Conservation (phyloP, 1,140 invertebrate genomes). For the Drosophila sp. region DNA sequence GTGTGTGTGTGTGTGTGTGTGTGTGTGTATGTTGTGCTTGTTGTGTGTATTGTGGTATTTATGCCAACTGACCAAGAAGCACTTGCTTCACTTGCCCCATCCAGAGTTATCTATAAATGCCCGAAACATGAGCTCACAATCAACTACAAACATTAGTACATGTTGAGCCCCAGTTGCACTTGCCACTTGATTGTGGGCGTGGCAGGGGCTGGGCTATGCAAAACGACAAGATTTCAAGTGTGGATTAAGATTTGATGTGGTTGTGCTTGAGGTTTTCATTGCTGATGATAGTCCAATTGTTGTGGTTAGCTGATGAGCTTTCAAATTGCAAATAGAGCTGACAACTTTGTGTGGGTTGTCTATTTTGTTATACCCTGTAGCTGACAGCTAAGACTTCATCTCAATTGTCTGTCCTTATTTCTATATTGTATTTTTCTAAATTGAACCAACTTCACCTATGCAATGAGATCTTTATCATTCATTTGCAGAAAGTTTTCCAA, state of each 20-base stretch:
- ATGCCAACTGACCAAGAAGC: constrained; percentile 38
- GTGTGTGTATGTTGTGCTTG: constrained; percentile 16
- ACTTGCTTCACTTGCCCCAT: constrained; percentile 25
- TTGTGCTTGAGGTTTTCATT: constrained; percentile 6
- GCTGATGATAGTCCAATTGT: constrained; percentile 22
- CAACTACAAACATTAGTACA: constrained; percentile 12
- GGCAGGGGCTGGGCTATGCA: constrained; percentile 35
- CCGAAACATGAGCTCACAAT: constrained; percentile 50
- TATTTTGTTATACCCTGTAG: neutral
- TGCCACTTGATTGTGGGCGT: neutral
- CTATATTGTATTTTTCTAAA: too few relatives aligned
- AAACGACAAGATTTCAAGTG: constrained; percentile 41
- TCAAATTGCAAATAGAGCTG: neutral
- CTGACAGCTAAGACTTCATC: neutral
- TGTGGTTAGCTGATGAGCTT: constrained; percentile 24
- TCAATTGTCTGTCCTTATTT: neutral
- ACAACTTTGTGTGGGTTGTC: neutral
- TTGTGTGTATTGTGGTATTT: constrained; percentile 24
- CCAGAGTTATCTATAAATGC: constrained; percentile 25
- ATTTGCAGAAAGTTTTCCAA: neutral
- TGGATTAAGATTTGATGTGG: constrained; percentile 39
- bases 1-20: constrained; percentile 23
- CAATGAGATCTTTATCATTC: neutral
- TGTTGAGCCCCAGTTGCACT: constrained; percentile 12
- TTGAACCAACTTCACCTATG: neutral